These are phyloP conservation scores for Hermodice carunculata DNA, from an alignment of 2,888 invertebrate species.

Conservation along the genomic window DNA sequence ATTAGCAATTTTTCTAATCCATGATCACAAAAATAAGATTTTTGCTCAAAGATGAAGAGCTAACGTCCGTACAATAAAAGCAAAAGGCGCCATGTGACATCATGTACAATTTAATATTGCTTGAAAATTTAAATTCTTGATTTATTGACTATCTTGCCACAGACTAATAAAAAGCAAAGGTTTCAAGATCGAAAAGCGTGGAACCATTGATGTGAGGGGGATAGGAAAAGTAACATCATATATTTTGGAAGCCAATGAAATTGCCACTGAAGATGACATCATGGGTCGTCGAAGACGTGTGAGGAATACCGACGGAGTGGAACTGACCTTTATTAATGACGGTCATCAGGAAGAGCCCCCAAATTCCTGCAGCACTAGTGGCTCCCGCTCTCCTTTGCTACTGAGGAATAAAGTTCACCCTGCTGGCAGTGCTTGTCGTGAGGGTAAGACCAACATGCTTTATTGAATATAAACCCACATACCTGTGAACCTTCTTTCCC, in stretches of 20 bases:
- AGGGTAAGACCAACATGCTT: too few relatives aligned
- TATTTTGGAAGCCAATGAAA: slow-evolving; percentile 44
- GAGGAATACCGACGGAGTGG: too few relatives aligned
- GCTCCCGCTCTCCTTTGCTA: slow-evolving; percentile 15
- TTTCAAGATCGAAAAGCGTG: slow-evolving; percentile 48
- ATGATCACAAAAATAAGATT: too few relatives aligned
- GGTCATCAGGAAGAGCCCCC: slow-evolving; percentile 21
- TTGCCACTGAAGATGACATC: slow-evolving; percentile 35
- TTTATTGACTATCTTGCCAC: slow-evolving; percentile 9
- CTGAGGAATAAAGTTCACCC: slow-evolving; percentile 7
- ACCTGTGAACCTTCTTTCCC: too few relatives aligned
- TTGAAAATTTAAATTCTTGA: too few relatives aligned
- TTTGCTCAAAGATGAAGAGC: too few relatives aligned
- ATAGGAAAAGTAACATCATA: slow-evolving; percentile 46
- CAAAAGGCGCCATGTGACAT: too few relatives aligned
- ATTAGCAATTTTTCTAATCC: too few relatives aligned
- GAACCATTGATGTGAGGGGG: slow-evolving; percentile 48
- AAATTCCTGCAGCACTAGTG: not conserved
- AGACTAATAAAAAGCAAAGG: slow-evolving; percentile 43
- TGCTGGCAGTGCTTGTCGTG: too few relatives aligned
- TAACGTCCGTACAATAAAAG: too few relatives aligned
- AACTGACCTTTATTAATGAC: slow-evolving; percentile 35
- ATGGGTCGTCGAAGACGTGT: slow-evolving; percentile 2
- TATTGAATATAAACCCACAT: too few relatives aligned
- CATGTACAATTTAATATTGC: too few relatives aligned